A percentile compares a stretch with the other conserved stretches of the same genome.
phyloP scores from a whole-genome alignment of 1,140 invertebrate genomes.

The Heterodera carotae region DNA sequence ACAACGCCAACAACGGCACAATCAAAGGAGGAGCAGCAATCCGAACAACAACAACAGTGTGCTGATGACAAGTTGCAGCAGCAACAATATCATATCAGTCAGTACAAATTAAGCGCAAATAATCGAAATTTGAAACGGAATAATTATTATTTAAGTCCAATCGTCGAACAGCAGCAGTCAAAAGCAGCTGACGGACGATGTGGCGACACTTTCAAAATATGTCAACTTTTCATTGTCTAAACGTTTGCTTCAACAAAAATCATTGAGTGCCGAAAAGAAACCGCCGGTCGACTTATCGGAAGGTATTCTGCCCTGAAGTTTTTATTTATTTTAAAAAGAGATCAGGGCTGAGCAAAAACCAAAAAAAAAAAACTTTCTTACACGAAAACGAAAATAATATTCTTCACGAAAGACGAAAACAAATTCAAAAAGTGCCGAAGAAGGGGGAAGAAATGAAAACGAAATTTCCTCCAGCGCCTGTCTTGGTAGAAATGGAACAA shows the following conservation, averaged over 20 bases:
- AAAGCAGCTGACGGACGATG: not conserved
- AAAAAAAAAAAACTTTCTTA: not conserved
- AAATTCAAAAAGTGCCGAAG: too few relatives aligned
- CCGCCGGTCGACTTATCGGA: not conserved
- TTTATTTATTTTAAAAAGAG: too few relatives aligned
- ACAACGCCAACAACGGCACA: not conserved
- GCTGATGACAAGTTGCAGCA: not conserved
- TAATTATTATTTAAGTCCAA: not conserved
- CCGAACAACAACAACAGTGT: not conserved
- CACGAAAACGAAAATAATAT: too few relatives aligned
- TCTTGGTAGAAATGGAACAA: too few relatives aligned
- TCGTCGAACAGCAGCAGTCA: conserved; percentile 10
- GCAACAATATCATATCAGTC: too few relatives aligned
- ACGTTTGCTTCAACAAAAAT: conserved; percentile 7
- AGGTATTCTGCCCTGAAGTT: not conserved
- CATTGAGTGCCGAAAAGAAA: not conserved
- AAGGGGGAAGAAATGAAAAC: too few relatives aligned
- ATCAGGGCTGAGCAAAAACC: not conserved
- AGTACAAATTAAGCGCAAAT: too few relatives aligned
- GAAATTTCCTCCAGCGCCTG: too few relatives aligned
- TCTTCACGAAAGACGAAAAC: too few relatives aligned
- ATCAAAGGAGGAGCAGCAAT: not conserved
- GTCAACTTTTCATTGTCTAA: conserved; percentile 3
- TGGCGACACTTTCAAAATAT: not conserved
- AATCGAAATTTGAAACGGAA: too few relatives aligned